Percentiles rank a stretch among this genome's conserved stretches.
phyloP scores from a whole-genome alignment of 2,888 invertebrate species.

The Altica lythri region DNA sequence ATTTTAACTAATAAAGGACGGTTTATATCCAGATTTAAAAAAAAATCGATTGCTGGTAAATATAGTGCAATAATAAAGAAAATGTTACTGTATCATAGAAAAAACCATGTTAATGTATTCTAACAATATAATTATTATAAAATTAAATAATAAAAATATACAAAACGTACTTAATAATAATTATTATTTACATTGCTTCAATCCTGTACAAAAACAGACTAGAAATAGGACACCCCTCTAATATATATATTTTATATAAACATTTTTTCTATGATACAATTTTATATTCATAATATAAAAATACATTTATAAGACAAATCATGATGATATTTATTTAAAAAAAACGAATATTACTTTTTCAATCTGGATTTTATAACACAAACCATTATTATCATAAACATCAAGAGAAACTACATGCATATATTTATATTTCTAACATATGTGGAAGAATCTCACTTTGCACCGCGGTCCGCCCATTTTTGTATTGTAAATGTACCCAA shows the following conservation, averaged over 20 bases:
- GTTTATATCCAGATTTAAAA: too few relatives aligned
- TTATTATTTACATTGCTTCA: constrained; percentile 24
- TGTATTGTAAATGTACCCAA: too few relatives aligned
- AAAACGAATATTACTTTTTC: too few relatives aligned
- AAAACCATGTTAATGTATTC: too few relatives aligned
- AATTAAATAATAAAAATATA: constrained; percentile 22
- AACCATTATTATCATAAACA: too few relatives aligned
- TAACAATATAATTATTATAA: constrained; percentile 7
- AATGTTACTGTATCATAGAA: constrained; percentile 34
- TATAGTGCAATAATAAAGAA: not conserved
- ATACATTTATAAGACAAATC: constrained; percentile 7
- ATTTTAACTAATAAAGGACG: too few relatives aligned
- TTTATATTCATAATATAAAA: constrained; percentile 3
- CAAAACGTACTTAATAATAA: constrained; percentile 18
- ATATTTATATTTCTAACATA: too few relatives aligned
- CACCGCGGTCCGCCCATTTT: too few relatives aligned
- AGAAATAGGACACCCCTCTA: constrained; percentile 30
- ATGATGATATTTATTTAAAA: not conserved
- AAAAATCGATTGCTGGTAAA: not conserved
- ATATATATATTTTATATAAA: constrained; percentile 23
- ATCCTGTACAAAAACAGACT: constrained; percentile 32
- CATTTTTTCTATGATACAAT: constrained; percentile 37
- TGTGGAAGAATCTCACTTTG: too few relatives aligned
- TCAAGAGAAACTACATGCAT: too few relatives aligned
- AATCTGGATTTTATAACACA: too few relatives aligned